Percentiles rank a stretch among this genome's conserved stretches.
These are phyloP conservation scores for Lasioglossum marginatum DNA, from an alignment of 2,888 invertebrate genomes.

Conservation along the genomic window DNA sequence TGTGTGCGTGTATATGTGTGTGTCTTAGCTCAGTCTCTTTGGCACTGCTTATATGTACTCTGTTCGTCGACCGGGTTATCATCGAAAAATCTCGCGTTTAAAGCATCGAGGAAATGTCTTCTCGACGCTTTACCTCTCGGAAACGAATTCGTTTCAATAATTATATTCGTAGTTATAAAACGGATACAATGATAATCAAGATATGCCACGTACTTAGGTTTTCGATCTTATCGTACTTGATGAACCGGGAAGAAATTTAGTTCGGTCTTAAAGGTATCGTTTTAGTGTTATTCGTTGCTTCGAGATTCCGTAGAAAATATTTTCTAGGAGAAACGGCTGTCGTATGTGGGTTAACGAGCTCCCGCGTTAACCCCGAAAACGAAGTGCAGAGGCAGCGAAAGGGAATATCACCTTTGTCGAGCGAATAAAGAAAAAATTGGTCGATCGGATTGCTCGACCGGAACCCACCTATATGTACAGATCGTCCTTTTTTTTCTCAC, in stretches of 20 bases:
- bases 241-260: neutral
- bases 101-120: constrained; percentile 15
- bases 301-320: neutral
- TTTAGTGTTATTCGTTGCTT: neutral
- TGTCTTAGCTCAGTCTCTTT: constrained; percentile 62
- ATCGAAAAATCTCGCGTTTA: constrained; percentile 21
- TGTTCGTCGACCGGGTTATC: constrained; percentile 31
- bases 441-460: neutral
- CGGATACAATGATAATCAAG: neutral
- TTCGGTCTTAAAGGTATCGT: too few relatives aligned
- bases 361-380: neutral
- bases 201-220: neutral
- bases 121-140: neutral
- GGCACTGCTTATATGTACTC: constrained; percentile 44
- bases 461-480: neutral
- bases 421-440: constrained; percentile 8
- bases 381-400: neutral
- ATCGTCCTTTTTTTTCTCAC: constrained; percentile 26
- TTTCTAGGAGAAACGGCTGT: neutral
- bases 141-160: neutral
- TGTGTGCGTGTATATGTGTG: constrained; percentile 35
- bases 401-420: neutral
- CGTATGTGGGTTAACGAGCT: neutral
- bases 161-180: neutral
- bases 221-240: neutral